Evolutionary conservation across 37 sponge, comb jelly and placozoan genomes (phyloP), one percentile per base, ranked within the genome.

Genomic region (Chondrosia reniformis): DNA sequence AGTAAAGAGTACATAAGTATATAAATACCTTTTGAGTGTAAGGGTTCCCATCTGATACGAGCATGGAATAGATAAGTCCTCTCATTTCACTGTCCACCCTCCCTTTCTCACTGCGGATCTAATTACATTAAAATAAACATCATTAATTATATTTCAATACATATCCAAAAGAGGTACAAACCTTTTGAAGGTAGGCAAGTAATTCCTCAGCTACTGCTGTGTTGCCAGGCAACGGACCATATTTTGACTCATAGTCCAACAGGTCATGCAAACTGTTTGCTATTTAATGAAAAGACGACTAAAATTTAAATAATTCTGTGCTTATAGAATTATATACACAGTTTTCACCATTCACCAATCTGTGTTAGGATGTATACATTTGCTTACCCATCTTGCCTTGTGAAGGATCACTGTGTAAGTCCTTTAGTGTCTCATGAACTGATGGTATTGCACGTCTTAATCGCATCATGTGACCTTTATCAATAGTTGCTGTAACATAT

Each of bases 11-110:
- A 49, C 12, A 17, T 49, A 49, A 17, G 54, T 49, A 6, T 5
- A 6, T 79, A 79, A 24, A n/a, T 49, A 85, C 86, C 86, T 76
- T 63, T 44, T 85, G 86, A 36, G 80, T 37, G 24, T 21, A 28
- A 12, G 25, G n/a, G 34, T 56, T 36, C 46, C 86, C 86, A 38
- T 85, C 80, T 45, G 65, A 21, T 40, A 55, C 56, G 25, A 85
- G 80, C 40, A 85, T 41, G 55, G 81, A 63, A 66, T 85, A 80
- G 55, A 85, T 38, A 30, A 80, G 54, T 24, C 36, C 34, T 56
- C 76, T 85, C 76, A 80, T 85, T 28, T 80, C 43, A 10, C 25
- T 43, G 54, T 79, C 76, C 19, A 75, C 27, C 32, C 37, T 42
- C n/a, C 12, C 36, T 38, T 41, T 62, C 24, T 34, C 44, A 69